These are phyloP conservation scores for Yponomeuta plumbellus DNA, from an alignment of 2,888 invertebrate species.

Conservation along the genomic window DNA sequence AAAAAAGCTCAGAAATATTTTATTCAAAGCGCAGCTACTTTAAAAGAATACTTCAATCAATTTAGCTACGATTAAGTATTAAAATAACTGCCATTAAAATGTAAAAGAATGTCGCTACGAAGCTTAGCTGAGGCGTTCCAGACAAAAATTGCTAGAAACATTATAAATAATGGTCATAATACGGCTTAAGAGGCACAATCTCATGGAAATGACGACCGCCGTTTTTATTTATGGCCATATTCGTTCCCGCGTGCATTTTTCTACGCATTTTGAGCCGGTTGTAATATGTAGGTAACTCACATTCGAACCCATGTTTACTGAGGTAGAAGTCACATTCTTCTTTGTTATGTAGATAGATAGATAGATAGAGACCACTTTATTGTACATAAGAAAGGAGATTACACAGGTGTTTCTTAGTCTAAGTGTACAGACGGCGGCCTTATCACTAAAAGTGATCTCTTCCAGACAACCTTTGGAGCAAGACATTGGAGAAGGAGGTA, in stretches of 20 bases:
- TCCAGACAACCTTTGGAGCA: too few relatives aligned
- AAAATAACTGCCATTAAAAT: constrained; percentile 8
- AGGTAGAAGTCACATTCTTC: too few relatives aligned
- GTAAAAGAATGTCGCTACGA: constrained; percentile 1
- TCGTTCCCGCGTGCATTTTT: background rate
- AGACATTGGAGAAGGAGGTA: too few relatives aligned
- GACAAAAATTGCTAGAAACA: constrained; percentile 11
- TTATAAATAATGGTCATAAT: constrained; percentile 14
- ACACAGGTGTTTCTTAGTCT: too few relatives aligned
- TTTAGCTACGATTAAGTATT: constrained; percentile 8
- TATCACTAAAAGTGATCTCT: too few relatives aligned
- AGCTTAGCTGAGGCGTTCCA: constrained; percentile 2
- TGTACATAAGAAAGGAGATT: too few relatives aligned
- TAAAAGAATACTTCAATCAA: background rate
- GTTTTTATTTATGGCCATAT: background rate
- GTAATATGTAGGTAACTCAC: too few relatives aligned
- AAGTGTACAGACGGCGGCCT: too few relatives aligned
- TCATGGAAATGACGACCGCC: background rate
- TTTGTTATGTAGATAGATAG: too few relatives aligned
- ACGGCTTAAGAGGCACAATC: background rate
- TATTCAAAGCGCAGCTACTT: background rate
- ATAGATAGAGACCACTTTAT: too few relatives aligned
- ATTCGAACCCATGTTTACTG: too few relatives aligned
- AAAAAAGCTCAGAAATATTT: background rate
- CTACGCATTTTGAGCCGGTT: background rate